Evolutionary conservation across 2,888 invertebrate genomes (phyloP).

Genomic region (Erpobdella octoculata): DNA sequence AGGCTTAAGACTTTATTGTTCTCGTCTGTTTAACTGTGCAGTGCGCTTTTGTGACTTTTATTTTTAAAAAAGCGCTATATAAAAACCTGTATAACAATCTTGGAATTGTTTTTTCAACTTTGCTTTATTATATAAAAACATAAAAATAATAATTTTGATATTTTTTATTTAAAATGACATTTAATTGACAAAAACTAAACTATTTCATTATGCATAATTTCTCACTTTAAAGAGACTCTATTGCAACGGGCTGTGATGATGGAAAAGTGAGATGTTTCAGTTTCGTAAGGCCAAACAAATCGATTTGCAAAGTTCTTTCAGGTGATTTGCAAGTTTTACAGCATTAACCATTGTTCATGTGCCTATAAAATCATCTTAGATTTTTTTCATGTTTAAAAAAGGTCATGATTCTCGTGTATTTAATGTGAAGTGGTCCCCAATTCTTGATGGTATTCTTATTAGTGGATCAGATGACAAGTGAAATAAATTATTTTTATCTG

Average conservation of each 20-base stretch:
- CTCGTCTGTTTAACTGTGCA: too few relatives aligned
- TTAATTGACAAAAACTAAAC: not conserved
- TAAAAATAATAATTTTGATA: too few relatives aligned
- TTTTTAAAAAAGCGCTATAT: too few relatives aligned
- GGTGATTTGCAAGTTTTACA: not conserved
- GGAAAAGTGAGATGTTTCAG: constrained; percentile 49
- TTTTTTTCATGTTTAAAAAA: too few relatives aligned
- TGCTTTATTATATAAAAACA: too few relatives aligned
- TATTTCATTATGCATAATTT: not conserved
- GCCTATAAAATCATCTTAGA: too few relatives aligned
- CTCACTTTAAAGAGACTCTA: constrained; percentile 45
- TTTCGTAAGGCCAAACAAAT: constrained; percentile 44
- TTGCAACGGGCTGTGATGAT: constrained; percentile 54
- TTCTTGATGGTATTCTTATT: constrained; percentile 50
- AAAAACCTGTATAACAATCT: too few relatives aligned
- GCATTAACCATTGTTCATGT: not conserved
- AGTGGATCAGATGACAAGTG: constrained; percentile 54
- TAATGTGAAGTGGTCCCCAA: constrained; percentile 52
- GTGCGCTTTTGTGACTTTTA: too few relatives aligned
- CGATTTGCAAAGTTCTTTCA: constrained; percentile 47
- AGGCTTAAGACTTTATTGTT: too few relatives aligned
- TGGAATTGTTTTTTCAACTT: too few relatives aligned
- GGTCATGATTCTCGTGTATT: constrained; percentile 42
- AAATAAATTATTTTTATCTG: constrained; percentile 29
- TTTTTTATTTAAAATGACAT: too few relatives aligned